Evolutionary conservation across 2,888 invertebrate species (phyloP).

Genomic region (Nasonovia ribisnigri): DNA sequence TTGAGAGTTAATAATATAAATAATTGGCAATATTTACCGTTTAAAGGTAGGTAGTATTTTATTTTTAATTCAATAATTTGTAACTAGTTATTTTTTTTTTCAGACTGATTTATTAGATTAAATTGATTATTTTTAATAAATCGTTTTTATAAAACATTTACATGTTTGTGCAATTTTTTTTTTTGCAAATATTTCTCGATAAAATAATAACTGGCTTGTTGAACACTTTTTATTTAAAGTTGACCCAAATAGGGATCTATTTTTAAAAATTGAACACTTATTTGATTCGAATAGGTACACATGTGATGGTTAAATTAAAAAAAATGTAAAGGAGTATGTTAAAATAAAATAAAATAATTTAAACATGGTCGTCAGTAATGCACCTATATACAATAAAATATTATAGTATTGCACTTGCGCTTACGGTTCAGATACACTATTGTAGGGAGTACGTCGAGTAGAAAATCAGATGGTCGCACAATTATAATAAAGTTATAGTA

Average conservation of each 20-base stretch:
- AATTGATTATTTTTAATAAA: neutral
- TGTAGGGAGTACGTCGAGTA: neutral
- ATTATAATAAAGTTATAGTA: neutral
- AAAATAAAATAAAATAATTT: neutral
- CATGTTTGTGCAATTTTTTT: neutral
- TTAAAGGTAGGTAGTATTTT: neutral
- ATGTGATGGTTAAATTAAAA: neutral
- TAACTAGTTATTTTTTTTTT: neutral
- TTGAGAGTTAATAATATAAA: neutral
- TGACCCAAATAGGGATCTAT: too few species aligned
- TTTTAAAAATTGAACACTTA: neutral
- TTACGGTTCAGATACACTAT: neutral
- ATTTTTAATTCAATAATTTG: constrained; percentile 1
- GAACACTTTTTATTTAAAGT: neutral
- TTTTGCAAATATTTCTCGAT: neutral
- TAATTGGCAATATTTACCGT: neutral
- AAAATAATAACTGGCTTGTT: neutral
- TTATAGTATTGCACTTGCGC: neutral
- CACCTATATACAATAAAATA: neutral
- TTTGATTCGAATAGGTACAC: neutral
- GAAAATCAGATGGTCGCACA: neutral
- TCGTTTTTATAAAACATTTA: neutral
- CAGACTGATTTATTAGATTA: neutral
- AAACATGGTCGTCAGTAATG: neutral
- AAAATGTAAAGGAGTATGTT: neutral